Base-by-base conservation (phyloP, 2,113 vertebrate genomes). In the Tiliqua scincoides region DNA sequence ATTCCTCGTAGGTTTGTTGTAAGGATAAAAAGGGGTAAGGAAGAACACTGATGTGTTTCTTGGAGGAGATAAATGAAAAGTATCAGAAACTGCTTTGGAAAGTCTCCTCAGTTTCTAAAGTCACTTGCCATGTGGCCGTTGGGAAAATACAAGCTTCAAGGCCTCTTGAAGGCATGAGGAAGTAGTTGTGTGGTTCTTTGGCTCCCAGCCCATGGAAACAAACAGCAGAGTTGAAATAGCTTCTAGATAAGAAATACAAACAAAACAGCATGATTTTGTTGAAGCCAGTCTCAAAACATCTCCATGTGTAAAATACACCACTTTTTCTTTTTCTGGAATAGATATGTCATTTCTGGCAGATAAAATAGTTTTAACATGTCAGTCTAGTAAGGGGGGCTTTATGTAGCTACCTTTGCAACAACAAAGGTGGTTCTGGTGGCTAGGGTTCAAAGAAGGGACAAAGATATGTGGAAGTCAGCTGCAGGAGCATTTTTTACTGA, bases 41-140 rank as follows among this genome's bases (percentile, higher is more conserved):
- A 57, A 57, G 54, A 57, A 57, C 6, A 12, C 54, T 12, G 6
- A 17, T 57, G 10, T 57, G 54, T 57, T 57, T 17, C 54, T 57
- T 57, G 54, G 54, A 57, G 54, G 17, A 57, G 10, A 57, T 57
- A 57, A 48, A 57, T 57, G 17, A 57, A 57, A 15, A 57, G 14
- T 54, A 48, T 54, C n/a, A 57, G 30, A 35, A 52, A 61, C 82
- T 83, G n/a, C 23, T 83, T 72, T 72, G 25, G 35, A 83, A 83
- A 72, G 27, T 61, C 68, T 54, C 80, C n/a, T 83, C 52, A 12
- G 52, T 72, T 83, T 83, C 52, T 59, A 73, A 83, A 72, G 54
- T 54, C 61, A 10, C 54, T 82, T 82, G 35, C 21, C n/a, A 57
- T 62, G 40, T 75, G 10, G 59, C 30, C 17, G 30, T 2, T 14